These are phyloP conservation scores for Harmothoe impar DNA, from an alignment of 2,888 invertebrate genomes.

Conservation along the genomic window DNA sequence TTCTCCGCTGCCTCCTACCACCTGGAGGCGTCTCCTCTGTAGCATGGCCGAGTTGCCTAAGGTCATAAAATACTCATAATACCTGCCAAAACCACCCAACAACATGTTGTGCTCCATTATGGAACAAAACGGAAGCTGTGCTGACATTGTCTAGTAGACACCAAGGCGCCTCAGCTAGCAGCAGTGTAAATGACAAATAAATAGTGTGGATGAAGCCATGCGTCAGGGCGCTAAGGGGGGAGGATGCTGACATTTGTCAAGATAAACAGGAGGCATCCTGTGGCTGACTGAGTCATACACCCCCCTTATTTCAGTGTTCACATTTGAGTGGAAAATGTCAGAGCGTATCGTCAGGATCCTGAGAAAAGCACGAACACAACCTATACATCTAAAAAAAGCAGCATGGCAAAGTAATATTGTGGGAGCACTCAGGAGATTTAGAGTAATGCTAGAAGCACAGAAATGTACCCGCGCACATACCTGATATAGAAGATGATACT, in stretches of 20 bases:
- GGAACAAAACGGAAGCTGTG: not conserved
- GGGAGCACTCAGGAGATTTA: too few species aligned
- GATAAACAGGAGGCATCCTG: slow-evolving; percentile 2
- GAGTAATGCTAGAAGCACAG: too few species aligned
- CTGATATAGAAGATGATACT: too few species aligned
- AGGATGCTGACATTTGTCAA: not conserved
- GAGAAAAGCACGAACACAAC: slow-evolving; percentile 21
- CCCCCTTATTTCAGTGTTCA: slow-evolving; percentile 10
- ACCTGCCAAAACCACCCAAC: not conserved
- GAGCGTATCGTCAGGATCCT: slow-evolving; percentile 17
- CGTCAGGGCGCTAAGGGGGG: not conserved
- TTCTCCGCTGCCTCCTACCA: too few species aligned
- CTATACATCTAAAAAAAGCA: not conserved
- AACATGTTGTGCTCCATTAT: not conserved
- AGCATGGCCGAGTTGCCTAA: too few species aligned
- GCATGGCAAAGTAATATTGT: too few species aligned
- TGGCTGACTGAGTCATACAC: not conserved
- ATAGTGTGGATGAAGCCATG: slow-evolving; percentile 5
- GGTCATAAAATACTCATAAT: not conserved
- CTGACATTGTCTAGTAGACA: not conserved
- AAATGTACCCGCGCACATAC: too few species aligned
- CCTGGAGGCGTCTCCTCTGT: too few species aligned
- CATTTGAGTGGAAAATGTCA: slow-evolving; percentile 10
- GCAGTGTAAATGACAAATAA: not conserved
- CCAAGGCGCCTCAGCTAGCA: not conserved